These are phyloP conservation scores for Lepidurus apus DNA, from an alignment of 1,140 invertebrate species.

Conservation along the genomic window DNA sequence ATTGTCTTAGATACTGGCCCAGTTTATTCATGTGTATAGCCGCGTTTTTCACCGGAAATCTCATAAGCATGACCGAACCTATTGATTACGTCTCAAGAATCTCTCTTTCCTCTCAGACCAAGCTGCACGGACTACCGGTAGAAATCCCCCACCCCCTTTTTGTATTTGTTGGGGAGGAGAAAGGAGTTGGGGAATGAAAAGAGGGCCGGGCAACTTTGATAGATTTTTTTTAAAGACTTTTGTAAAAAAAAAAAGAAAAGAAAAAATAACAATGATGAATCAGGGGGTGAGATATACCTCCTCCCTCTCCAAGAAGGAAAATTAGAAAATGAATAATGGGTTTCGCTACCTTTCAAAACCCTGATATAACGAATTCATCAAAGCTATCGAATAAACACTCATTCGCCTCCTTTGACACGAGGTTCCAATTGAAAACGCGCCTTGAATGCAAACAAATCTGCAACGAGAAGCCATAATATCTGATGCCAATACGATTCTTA, in stretches of 20 bases:
- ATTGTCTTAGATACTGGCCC: background rate
- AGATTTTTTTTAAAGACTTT: background rate
- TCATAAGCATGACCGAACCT: conserved; percentile 17
- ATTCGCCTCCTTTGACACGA: background rate
- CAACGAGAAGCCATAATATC: background rate
- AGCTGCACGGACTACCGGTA: background rate
- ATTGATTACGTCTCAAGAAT: conserved; percentile 22
- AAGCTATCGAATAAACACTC: background rate
- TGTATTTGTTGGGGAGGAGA: background rate
- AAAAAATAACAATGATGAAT: background rate
- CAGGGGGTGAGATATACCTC: background rate
- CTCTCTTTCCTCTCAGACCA: background rate
- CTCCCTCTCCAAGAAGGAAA: background rate
- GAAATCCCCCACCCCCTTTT: background rate
- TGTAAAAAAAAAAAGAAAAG: no score
- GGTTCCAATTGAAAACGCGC: background rate
- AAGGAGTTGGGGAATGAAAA: background rate
- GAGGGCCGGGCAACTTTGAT: background rate
- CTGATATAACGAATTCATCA: background rate
- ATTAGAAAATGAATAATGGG: background rate
- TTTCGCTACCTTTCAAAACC: background rate
- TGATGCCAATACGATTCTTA: background rate
- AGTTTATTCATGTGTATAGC: background rate
- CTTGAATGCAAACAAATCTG: background rate
- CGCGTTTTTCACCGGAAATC: conserved; percentile 8